Conservation (phyloP, 2,797 vertebrate species). For the Sparus aurata region DNA sequence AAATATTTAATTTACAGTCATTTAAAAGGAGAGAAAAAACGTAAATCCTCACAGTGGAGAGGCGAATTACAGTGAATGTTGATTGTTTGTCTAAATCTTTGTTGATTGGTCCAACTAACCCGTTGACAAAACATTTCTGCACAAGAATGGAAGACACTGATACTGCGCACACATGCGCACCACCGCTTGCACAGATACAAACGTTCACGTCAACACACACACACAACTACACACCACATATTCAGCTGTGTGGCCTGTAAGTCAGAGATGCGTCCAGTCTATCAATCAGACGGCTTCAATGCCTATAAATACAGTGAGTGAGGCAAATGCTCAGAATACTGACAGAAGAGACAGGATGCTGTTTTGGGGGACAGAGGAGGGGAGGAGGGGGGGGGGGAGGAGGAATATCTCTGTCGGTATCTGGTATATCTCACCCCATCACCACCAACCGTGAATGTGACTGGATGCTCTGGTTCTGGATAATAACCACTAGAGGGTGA, state of each 20-base stretch:
- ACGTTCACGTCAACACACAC: conserved; percentile 3
- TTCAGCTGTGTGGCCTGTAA: conserved; percentile 61
- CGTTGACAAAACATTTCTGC: neutral
- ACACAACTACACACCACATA: conserved; percentile 26
- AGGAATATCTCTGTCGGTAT: conserved; percentile 76
- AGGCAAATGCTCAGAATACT: conserved; percentile 65
- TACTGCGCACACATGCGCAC: neutral
- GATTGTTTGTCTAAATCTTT: neutral
- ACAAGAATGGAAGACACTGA: neutral
- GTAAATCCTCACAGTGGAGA: neutral
- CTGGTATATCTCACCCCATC: conserved; percentile 58
- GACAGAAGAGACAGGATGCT: conserved; percentile 49
- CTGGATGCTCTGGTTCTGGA: conserved; percentile 30
- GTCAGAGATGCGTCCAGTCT: conserved; percentile 27
- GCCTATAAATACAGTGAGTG: conserved; percentile 76
- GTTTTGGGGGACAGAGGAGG: conserved; percentile 29
- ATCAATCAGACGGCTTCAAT: conserved; percentile 56
- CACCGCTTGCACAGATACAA: neutral
- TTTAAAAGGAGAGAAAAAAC: neutral
- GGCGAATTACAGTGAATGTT: neutral
- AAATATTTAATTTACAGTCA: too few species aligned
- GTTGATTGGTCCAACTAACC: too few species aligned
- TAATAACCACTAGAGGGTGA: conserved; percentile 70
- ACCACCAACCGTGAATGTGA: conserved; percentile 35
- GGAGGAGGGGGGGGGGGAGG: conserved; percentile 30